Evolutionary conservation across 2,888 invertebrate genomes (phyloP).

Genomic region (Glyphotaelius pellucidus): DNA sequence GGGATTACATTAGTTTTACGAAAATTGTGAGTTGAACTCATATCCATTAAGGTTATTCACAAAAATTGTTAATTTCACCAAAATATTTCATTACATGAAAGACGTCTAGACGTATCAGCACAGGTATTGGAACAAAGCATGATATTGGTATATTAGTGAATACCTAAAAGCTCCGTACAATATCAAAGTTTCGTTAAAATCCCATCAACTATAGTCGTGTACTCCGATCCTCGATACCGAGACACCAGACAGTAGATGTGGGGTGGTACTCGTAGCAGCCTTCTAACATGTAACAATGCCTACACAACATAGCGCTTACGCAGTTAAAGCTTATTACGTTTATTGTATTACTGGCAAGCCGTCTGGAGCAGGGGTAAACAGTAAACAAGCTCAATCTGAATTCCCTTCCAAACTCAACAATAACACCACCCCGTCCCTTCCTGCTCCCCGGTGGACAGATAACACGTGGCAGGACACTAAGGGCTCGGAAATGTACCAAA

Average conservation of each 20-base stretch:
- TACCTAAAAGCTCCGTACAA: background rate
- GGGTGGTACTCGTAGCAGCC: background rate
- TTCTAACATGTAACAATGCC: background rate
- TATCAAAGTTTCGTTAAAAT: conserved; percentile 25
- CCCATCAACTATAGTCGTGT: conserved; percentile 17
- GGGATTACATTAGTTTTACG: background rate
- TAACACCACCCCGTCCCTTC: conserved; percentile 55
- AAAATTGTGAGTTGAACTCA: background rate
- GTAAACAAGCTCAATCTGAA: conserved; percentile 64
- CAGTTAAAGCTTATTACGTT: conserved; percentile 62
- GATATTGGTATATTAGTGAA: background rate
- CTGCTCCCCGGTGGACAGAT: conserved; percentile 15
- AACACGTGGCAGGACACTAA: conserved; percentile 42
- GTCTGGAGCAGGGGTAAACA: conserved; percentile 42
- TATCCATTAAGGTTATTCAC: background rate
- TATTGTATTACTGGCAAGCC: conserved; percentile 58
- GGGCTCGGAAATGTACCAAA: conserved; percentile 29
- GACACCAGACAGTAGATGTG: background rate
- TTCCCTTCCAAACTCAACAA: conserved; percentile 62
- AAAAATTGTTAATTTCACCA: background rate
- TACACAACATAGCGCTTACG: conserved; percentile 28
- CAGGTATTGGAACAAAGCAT: background rate
- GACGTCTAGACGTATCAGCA: background rate
- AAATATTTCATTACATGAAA: background rate
- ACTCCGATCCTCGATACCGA: conserved; percentile 11